Base-by-base conservation (phyloP, 2,888 invertebrate genomes). In the Hylaea fasciaria region DNA sequence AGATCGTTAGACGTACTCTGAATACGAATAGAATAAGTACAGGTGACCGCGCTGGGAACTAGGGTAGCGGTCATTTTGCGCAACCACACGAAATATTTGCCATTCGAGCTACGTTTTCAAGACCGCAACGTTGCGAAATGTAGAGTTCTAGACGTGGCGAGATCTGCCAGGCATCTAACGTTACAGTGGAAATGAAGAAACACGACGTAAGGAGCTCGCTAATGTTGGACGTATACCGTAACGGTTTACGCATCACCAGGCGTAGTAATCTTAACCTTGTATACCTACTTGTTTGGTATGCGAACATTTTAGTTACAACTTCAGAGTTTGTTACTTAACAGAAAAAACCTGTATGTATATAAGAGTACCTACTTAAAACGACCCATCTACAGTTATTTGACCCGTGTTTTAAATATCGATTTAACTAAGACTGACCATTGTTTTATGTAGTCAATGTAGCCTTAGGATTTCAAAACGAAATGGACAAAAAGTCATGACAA, bases 91-190 rank as follows among this genome's bases (percentile, higher is more conserved):
- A 57, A 57, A 64, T 54, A 71, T 68, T 72, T 58, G 66, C 55
- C 67, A 64, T 71, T 71, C 68, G 58, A 69, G 67, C 62, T 62
- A 39, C 68, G 66, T 69, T 60, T 63, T 29, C 57, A 64, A 62
- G 56, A 72, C 57, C 68, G 61, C 61, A 52, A 46, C 59, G 51
- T 65, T 67, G 48, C 60, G 61, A 67, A 65, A 68, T 65, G 32
- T 32, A 45, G 28, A 44, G 51, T 35, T 37, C 16, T 37, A 32
- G 32, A 32, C 32, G 3, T 22, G 22, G 22, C 5, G 22, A 22
- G 3, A 3, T 5, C 5, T 22, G 22, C 22, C 37, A 39, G 37
- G 46, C 37, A 32, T 58, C 41, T 49, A 59, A 44, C 17, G 53
- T 49, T 45, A 48, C 52, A 58, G 47, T 40, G 44, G 9, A 13